phyloP scores from a whole-genome alignment of 2,888 invertebrate species.

The Spodoptera littoralis region DNA sequence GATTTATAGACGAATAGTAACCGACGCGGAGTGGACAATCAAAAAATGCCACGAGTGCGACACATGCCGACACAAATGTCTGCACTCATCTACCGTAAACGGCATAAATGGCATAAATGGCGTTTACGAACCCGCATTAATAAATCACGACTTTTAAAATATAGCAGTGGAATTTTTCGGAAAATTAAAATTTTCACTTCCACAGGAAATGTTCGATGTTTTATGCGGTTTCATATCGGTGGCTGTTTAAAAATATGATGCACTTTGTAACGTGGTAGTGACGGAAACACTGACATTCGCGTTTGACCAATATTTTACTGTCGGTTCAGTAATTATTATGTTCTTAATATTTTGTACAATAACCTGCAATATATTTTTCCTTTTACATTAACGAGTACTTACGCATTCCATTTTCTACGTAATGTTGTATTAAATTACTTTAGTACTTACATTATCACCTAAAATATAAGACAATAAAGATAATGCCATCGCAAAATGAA shows the following conservation, averaged over 20 bases:
- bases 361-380: constrained; percentile 4
- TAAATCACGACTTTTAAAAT: constrained; percentile 85
- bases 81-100: constrained; percentile 73
- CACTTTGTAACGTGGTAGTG: constrained; percentile 66
- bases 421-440: too few species aligned
- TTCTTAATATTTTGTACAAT: constrained; percentile 24
- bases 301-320: constrained; percentile 49
- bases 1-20: constrained; percentile 38
- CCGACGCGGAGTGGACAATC: constrained; percentile 48
- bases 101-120: constrained; percentile 77
- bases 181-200: constrained; percentile 80
- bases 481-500: constrained; percentile 18
- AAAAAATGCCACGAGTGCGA: constrained; percentile 64
- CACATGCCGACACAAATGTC: constrained; percentile 67
- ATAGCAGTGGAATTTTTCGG: constrained; percentile 74
- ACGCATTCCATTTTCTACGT: too few species aligned
- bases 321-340: constrained; percentile 18
- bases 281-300: constrained; percentile 56
- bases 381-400: too few species aligned
- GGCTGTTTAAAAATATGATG: constrained; percentile 72
- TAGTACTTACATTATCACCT: too few species aligned
- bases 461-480: neutral
- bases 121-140: constrained; percentile 77
- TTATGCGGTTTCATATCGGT: constrained; percentile 78
- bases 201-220: constrained; percentile 77